Evolutionary conservation across 2,888 invertebrate genomes (phyloP), one percentile per base, ranked within the genome.

Genomic region (Biston betularia): DNA sequence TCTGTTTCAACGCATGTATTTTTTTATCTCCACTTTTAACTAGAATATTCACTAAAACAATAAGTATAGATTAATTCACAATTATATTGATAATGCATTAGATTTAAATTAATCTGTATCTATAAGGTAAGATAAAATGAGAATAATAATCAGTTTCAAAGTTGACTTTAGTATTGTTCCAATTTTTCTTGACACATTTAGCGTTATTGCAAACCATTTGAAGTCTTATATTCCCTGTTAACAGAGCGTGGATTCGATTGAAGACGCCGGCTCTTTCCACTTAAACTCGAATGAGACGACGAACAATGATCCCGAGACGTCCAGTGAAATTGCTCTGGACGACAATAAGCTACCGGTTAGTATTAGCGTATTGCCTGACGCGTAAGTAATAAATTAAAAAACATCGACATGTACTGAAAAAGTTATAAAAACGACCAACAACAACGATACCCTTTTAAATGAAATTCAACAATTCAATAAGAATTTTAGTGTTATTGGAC

Each of bases 201-300:
- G 12, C 42, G 46, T 35, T 34, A n/a, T 60, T 57, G 34, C 67
- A 68, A 60, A 44, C 66, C 14, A 71, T 69, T 70, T 72, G 11
- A 63, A 59, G 63, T 15, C n/a, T 48, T 38, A 46, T 33, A 55
- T 49, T 8, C 33, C 58, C 49, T 75, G 64, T 74, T 65, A 24
- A 69, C 94, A 98, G 98, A 98, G 97, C 87, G 96, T 97, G 85
- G 97, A 98, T 89, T 97, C 97, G 33, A 96, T 96, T 75, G 97
- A 97, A 87, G 97, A 98, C 84, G 96, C 95, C 11, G 96, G 95
- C 60, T 96, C 96, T 0, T 94, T 96, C 81, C 95, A 95, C 76
- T 93, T 96, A 79, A 96, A 96, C 89, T 96, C 96, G 1, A 95
- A 95, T 12, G 96, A 96, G 81, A 96, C 96, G 8, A 96, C 96